Evolutionary conservation across 2,888 invertebrate genomes (phyloP).

Genomic region (Amphiduros pacificus): DNA sequence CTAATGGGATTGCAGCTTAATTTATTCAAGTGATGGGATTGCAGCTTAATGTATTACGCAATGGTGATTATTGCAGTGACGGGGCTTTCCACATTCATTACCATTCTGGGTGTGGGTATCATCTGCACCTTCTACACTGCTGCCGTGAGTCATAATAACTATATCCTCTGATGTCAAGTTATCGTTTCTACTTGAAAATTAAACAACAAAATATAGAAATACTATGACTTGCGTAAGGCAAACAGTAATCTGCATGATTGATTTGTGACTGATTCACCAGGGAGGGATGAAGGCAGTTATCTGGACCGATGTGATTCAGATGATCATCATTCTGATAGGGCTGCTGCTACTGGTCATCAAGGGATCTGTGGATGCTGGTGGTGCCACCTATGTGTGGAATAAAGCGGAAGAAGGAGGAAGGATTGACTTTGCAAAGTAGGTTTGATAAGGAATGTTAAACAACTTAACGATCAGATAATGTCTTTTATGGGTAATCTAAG

Average conservation of each 20-base stretch:
- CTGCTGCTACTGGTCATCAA: slow-evolving; percentile 41
- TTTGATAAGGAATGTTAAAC: too few relatives aligned
- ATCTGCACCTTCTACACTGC: slow-evolving; percentile 47
- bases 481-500: too few relatives aligned
- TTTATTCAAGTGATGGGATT: too few relatives aligned
- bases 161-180: not conserved
- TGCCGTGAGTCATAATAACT: slow-evolving; percentile 44
- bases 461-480: too few relatives aligned
- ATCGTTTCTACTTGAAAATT: too few relatives aligned
- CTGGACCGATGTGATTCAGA: slow-evolving; percentile 53
- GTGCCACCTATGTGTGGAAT: slow-evolving; percentile 19
- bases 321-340: slow-evolving; percentile 44
- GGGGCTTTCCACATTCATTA: slow-evolving; percentile 36
- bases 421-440: slow-evolving; percentile 30
- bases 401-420: slow-evolving; percentile 20
- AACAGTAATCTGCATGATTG: too few relatives aligned
- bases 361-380: slow-evolving; percentile 17
- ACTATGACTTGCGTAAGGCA: too few relatives aligned
- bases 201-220: too few relatives aligned
- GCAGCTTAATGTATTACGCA: too few relatives aligned
- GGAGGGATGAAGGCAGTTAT: slow-evolving; percentile 55
- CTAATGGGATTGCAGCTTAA: too few relatives aligned
- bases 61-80: too few relatives aligned
- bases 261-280: too few relatives aligned
- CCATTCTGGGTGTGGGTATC: slow-evolving; percentile 38